Base-by-base conservation (phyloP, 2,113 vertebrate species). In the Pelmatolapia mariae region DNA sequence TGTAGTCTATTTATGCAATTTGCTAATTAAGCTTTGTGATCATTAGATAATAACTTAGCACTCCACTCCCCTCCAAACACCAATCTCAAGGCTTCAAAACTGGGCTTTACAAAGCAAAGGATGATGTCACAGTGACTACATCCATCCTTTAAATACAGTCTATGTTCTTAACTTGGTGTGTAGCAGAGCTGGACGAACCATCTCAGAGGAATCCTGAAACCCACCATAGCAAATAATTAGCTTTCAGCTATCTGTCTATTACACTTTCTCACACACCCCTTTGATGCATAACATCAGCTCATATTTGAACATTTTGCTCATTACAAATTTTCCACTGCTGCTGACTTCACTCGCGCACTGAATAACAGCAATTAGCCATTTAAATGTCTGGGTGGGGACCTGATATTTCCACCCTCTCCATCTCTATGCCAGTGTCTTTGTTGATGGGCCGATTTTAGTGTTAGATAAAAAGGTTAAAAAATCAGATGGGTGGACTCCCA, bases 201-300 rank as follows among this genome's bases (percentile, higher is more conserved):
- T 71, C 83, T 47, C 80, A 26, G 92, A 36, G 61, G 36, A 84
- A 87, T 45, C 24, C 50, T 12, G 61, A 66, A 66, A 84, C 86
- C 89, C 86, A 86, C 61, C 57, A 10, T 71, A 59, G 22, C 24
- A 84, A 79, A 81, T 79, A 84, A 91, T 90, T 61, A 76, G 71
- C 83, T 18, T 80, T 59, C 86, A 59, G n/a, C 86, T 47, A 63
- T 47, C 68, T 78, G 84, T 82, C 83, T 52, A 36, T 89, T 87
- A 47, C 59, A 31, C 40, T 47, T 15, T 57, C 71, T 43, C 80
- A 80, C 6, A 52, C 53, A 79, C 52, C 81, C 19, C 10, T 29
- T 53, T 22, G 56, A n/a, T 61, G 73, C 3, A 4, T 7, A 53
- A 81, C 81, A 36, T 31, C 66, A 79, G 81, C 73, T 78, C 68